Base-by-base conservation (phyloP, 2,797 vertebrate genomes). In the Cossypha niveicapilla region DNA sequence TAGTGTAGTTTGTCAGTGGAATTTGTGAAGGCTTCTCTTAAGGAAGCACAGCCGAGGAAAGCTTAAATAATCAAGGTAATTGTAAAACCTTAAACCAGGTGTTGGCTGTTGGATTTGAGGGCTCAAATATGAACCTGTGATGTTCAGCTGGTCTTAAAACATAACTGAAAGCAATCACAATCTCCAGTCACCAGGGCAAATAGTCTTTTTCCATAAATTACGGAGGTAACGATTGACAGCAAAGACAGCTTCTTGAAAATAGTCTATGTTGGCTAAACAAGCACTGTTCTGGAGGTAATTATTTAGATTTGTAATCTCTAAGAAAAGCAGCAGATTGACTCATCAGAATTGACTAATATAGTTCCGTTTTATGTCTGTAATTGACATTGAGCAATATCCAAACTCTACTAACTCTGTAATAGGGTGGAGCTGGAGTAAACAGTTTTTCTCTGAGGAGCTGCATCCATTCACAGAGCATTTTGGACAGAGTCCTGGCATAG, bases 321-420 rank as follows among this genome's bases (percentile, higher is more conserved):
- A 94, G 88, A 94, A 93, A 89, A 94, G 88, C 72, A 82, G 19
- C n/a, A 4, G 77, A 85, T 89, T 94, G 94, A 93, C 88, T 95
- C 94, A 94, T 85, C 74, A 34, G 80, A 79, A 87, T 95, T 96
- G 92, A 93, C 94, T 92, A 91, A 95, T 47, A 39, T 3, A 74
- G 88, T 95, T 96, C 94, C 45, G 54, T 57, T 95, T 88, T 94
- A 76, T 74, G 57, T 92, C 86, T 90, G 9, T 93, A 92, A 93
- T 88, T 94, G 88, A 24, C 60, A 18, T 95, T 94, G 88, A 82
- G 92, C 86, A 96, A 94, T 90, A 84, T 82, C 82, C 93, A 80
- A n/a, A 88, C 82, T 60, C 56, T 82, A 0, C 87, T 66, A 6
- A 10, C 50, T 83, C 74, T 89, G 77, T 71, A 92, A 88, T 24